Evolutionary conservation across 2,888 invertebrate genomes (phyloP).

Genomic region (Leptodirus hochenwartii): DNA sequence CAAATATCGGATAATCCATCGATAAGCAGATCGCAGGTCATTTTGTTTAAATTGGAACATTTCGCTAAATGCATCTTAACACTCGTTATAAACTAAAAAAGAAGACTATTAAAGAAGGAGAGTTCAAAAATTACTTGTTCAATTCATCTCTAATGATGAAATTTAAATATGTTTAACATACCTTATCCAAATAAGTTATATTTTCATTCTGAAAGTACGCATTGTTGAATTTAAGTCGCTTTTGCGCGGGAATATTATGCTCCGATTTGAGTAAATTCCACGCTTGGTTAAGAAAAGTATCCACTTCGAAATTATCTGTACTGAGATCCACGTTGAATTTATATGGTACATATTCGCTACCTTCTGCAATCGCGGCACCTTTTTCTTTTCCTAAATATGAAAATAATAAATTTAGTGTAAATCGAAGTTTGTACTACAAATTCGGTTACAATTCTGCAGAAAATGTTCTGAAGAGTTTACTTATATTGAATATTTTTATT

Average conservation of each 20-base stretch:
- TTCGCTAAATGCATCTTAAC: constrained; percentile 32
- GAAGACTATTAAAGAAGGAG: too few species aligned
- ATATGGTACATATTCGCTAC: too few species aligned
- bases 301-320: constrained; percentile 21
- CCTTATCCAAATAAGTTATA: constrained; percentile 37
- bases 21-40: constrained; percentile 22
- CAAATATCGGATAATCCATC: constrained; percentile 16
- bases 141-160: background rate
- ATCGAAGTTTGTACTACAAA: too few species aligned
- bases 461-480: too few species aligned
- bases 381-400: too few species aligned
- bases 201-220: constrained; percentile 33
- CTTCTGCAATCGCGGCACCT: too few species aligned
- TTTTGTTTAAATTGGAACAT: constrained; percentile 20
- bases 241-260: constrained; percentile 14
- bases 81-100: constrained; percentile 35
- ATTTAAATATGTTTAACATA: constrained; percentile 15
- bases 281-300: constrained; percentile 25
- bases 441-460: too few species aligned
- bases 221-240: constrained; percentile 22
- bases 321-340: constrained; percentile 32
- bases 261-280: constrained; percentile 20
- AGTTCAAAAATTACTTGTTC: constrained; percentile 4
- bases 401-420: too few species aligned
- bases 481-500: too few species aligned